These are phyloP conservation scores for Pteropus alecto DNA, from an alignment of 2,113 vertebrate species.

Conservation along the genomic window DNA sequence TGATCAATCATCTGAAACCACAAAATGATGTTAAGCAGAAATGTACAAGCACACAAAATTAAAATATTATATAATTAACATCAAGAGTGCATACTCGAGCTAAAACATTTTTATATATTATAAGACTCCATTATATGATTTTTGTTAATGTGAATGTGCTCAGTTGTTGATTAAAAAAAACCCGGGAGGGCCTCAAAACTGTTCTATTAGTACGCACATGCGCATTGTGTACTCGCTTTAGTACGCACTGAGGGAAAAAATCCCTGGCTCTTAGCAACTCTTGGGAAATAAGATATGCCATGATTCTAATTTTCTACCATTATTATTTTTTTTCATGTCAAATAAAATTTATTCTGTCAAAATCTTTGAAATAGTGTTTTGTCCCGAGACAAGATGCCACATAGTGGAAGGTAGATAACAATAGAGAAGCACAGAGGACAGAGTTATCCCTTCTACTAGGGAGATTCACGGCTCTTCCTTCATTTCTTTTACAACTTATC, in stretches of 20 bases:
- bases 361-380: neutral
- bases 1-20: neutral
- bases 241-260: neutral
- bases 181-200: fast-evolving
- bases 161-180: neutral
- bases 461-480: neutral
- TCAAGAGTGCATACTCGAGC: neutral
- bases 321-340: neutral
- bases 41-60: neutral
- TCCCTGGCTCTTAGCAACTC: neutral
- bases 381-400: neutral
- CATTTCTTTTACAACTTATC: neutral
- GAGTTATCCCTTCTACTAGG: neutral
- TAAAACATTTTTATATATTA: too few species aligned
- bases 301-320: neutral
- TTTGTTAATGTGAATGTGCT: neutral
- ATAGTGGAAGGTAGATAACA: neutral
- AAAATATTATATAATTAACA: neutral
- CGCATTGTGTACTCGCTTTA: neutral
- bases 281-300: neutral
- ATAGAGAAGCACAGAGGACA: neutral
- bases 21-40: neutral
- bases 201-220: neutral
- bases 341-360: neutral
- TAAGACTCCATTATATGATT: neutral